Evolutionary conservation across 2,113 vertebrate species (phyloP).

Genomic region (Erpornis zantholeuca): DNA sequence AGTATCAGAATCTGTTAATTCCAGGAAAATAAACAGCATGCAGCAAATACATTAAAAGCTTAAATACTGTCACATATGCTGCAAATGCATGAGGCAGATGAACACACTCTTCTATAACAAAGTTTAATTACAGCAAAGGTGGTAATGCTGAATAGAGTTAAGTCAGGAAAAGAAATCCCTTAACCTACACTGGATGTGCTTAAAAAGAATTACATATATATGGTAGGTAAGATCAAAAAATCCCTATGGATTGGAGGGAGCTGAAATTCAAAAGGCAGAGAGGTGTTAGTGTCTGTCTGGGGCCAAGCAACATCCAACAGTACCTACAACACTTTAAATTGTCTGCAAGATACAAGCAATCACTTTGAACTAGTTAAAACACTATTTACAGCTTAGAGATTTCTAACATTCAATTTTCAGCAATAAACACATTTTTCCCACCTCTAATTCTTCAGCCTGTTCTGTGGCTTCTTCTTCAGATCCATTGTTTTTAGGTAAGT

Average conservation of each 20-base stretch:
- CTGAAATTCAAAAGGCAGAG: neutral
- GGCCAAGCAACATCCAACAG: neutral
- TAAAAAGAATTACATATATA: neutral
- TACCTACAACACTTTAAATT: neutral
- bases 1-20: neutral
- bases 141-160: neutral
- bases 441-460: conserved; percentile 87
- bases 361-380: neutral
- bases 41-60: neutral
- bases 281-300: neutral
- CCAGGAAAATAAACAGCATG: neutral
- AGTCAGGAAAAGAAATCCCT: neutral
- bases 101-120: neutral
- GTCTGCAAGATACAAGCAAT: neutral
- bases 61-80: neutral
- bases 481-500: conserved; percentile 85
- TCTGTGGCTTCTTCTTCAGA: conserved; percentile 86
- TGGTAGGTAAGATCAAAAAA: neutral
- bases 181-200: neutral
- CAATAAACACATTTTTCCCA: conserved; percentile 55
- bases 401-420: neutral
- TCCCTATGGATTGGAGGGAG: neutral
- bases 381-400: neutral
- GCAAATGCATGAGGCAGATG: neutral
- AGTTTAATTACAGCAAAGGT: neutral